Conservation (phyloP, 2,113 vertebrate species). For the Python bivittatus region DNA sequence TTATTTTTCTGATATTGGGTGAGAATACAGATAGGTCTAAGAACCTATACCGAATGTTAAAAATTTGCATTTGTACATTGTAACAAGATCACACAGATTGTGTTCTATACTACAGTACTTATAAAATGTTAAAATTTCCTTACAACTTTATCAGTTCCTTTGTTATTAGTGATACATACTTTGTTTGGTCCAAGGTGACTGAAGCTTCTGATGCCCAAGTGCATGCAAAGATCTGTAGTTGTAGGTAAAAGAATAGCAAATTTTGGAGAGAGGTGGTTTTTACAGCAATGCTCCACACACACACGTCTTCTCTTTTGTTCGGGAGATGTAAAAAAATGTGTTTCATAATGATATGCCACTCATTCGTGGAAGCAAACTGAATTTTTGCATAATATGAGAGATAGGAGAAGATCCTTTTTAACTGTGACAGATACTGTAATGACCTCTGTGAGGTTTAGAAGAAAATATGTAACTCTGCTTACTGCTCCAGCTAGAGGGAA, state of each 20-base stretch:
- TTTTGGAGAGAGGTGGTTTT: not conserved
- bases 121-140: not conserved
- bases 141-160: not conserved
- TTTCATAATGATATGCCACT: not conserved
- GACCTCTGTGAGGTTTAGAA: not conserved
- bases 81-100: not conserved
- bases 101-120: not conserved
- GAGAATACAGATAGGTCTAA: not conserved
- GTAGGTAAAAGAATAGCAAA: not conserved
- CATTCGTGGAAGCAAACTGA: not conserved
- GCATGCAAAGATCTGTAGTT: not conserved
- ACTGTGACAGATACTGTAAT: not conserved
- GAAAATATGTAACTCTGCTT: not conserved
- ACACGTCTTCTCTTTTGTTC: not conserved
- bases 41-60: not conserved
- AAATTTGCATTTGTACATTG: not conserved
- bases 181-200: not conserved
- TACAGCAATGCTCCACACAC: not conserved
- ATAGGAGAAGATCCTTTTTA: not conserved
- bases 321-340: not conserved
- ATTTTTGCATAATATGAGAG: not conserved
- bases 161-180: not conserved
- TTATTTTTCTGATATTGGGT: not conserved
- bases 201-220: not conserved
- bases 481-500: not conserved